A percentile compares a stretch with the other conserved stretches of the same genome.
phyloP scores from a whole-genome alignment of 2,888 invertebrate species.

The Acheta domesticus region DNA sequence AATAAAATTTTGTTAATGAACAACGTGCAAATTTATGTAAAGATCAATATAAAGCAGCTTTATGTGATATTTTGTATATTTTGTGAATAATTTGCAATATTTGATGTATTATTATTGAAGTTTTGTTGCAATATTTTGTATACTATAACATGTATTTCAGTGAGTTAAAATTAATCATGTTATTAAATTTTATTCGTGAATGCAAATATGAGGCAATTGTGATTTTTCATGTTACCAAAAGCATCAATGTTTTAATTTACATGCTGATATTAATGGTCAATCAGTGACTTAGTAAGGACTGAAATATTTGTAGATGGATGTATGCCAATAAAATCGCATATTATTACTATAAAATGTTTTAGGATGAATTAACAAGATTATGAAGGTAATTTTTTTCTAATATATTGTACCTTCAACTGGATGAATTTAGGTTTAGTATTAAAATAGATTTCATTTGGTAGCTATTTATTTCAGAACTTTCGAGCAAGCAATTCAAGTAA shows the following conservation, averaged over 20 bases:
- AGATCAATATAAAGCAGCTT: background rate
- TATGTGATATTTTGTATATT: constrained; percentile 8
- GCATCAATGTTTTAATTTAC: background rate
- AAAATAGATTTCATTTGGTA: too few relatives aligned
- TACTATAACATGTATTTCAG: background rate
- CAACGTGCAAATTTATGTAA: background rate
- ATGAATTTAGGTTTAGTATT: too few relatives aligned
- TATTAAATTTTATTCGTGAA: background rate
- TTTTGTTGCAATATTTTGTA: background rate
- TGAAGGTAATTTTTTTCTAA: too few relatives aligned
- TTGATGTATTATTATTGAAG: background rate
- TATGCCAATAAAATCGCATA: background rate
- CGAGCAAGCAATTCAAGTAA: too few relatives aligned
- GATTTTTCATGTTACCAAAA: too few relatives aligned
- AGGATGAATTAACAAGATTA: too few relatives aligned
- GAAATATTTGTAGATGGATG: background rate
- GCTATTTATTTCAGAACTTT: too few relatives aligned
- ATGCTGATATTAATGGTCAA: background rate
- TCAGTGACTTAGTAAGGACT: background rate
- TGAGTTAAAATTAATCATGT: constrained; percentile 1
- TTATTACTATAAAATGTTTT: background rate
- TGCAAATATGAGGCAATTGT: too few relatives aligned
- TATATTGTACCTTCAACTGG: too few relatives aligned
- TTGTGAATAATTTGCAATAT: background rate
- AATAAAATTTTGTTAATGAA: background rate